phyloP scores from a whole-genome alignment of 2,888 invertebrate genomes.

The Drosophila helvetica region DNA sequence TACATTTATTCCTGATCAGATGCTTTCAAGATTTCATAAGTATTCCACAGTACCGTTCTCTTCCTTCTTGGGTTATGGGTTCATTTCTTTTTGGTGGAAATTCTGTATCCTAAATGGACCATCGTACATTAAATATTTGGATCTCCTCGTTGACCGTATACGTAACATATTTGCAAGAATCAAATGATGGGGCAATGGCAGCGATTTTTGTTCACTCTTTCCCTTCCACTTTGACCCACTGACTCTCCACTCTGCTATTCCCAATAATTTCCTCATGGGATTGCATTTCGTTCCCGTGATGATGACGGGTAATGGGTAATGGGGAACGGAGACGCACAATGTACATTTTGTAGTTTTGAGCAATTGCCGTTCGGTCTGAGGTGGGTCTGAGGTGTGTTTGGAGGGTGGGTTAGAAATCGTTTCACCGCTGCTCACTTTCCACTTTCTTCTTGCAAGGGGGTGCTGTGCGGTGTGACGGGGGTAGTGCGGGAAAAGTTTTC shows the following conservation, averaged over 20 bases:
- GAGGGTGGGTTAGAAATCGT: constrained; percentile 35
- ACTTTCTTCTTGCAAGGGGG: constrained; percentile 2
- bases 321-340: neutral
- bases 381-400: constrained; percentile 17
- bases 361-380: constrained; percentile 20
- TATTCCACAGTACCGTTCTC: too few relatives aligned
- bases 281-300: neutral
- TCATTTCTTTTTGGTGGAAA: too few relatives aligned
- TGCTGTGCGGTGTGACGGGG: neutral
- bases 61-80: too few relatives aligned
- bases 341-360: neutral
- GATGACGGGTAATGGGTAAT: neutral
- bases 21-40: too few relatives aligned
- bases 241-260: neutral
- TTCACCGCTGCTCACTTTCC: constrained; percentile 43
- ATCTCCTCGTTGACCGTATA: too few relatives aligned
- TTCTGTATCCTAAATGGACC: too few relatives aligned
- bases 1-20: too few relatives aligned
- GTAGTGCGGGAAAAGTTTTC: constrained; percentile 64
- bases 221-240: neutral
- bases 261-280: neutral
- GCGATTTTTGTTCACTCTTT: too few relatives aligned
- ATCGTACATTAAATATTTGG: too few relatives aligned
- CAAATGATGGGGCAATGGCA: too few relatives aligned
- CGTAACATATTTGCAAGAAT: too few relatives aligned